A percentile compares a stretch with the other conserved stretches of the same genome.
Conservation (phyloP, 2,888 invertebrate genomes). For the Pseudanteris insignis region DNA sequence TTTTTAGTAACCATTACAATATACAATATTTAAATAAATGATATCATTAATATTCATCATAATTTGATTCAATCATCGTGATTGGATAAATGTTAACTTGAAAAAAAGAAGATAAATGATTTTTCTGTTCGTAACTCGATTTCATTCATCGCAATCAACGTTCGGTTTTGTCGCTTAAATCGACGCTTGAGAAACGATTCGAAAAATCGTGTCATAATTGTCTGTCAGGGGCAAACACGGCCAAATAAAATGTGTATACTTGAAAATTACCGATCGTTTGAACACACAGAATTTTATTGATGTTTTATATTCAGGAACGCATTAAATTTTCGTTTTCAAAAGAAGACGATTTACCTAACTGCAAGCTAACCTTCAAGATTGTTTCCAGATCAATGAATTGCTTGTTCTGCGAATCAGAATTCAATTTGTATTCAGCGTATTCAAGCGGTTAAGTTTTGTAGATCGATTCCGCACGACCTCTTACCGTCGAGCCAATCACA, state of each 20-base stretch:
- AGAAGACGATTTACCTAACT: slow-evolving; percentile 39
- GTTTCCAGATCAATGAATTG: slow-evolving; percentile 42
- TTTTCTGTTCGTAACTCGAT: too few relatives aligned
- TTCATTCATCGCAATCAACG: too few relatives aligned
- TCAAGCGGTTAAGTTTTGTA: slow-evolving; percentile 42
- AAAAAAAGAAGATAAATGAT: too few relatives aligned
- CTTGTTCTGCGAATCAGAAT: slow-evolving; percentile 45
- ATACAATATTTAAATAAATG: too few relatives aligned
- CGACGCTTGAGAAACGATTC: neutral
- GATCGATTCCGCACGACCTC: slow-evolving; percentile 43
- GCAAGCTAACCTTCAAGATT: slow-evolving; percentile 41
- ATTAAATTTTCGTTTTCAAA: slow-evolving; percentile 41
- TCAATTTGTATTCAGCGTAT: slow-evolving; percentile 43
- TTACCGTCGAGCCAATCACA: slow-evolving; percentile 41
- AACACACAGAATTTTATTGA: slow-evolving; percentile 24
- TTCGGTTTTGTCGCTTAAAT: too few relatives aligned
- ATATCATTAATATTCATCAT: too few relatives aligned
- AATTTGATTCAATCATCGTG: too few relatives aligned
- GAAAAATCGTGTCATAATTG: neutral
- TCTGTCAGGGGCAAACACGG: neutral
- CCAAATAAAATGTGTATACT: slow-evolving; percentile 6
- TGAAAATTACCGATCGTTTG: slow-evolving; percentile 15
- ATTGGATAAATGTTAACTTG: too few relatives aligned
- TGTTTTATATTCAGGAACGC: slow-evolving; percentile 26
- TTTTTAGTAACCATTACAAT: too few relatives aligned